These are phyloP conservation scores for Monochamus alternatus DNA, from an alignment of 2,888 invertebrate genomes.

Conservation along the genomic window DNA sequence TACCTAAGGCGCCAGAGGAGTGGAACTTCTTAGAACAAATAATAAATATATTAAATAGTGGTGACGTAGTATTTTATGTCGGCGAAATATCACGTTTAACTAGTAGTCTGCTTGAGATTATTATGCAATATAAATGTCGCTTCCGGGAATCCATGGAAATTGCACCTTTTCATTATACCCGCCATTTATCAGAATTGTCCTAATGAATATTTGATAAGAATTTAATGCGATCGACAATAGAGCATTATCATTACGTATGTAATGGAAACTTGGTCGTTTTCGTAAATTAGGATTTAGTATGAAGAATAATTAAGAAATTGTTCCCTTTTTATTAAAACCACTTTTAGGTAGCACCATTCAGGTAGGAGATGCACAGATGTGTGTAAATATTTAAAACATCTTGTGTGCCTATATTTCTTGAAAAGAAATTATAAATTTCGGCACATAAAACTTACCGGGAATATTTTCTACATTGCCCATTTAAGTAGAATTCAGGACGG, in stretches of 20 bases:
- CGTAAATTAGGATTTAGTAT: too few relatives aligned
- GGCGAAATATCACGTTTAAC: neutral
- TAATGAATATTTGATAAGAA: neutral
- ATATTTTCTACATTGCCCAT: neutral
- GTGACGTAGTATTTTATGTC: neutral
- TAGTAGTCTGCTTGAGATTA: neutral
- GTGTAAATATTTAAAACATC: neutral
- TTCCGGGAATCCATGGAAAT: neutral
- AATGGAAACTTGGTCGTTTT: neutral
- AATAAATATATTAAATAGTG: conserved; percentile 4
- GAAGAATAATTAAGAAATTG: too few relatives aligned
- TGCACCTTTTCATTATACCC: neutral
- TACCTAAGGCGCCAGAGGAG: neutral
- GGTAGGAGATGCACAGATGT: neutral
- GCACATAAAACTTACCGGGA: neutral
- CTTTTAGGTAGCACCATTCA: neutral
- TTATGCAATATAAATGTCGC: neutral
- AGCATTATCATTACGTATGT: neutral
- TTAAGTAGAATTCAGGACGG: neutral
- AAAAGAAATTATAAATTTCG: neutral
- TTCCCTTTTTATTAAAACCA: too few relatives aligned
- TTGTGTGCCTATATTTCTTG: neutral
- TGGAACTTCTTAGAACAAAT: neutral
- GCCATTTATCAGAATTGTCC: neutral
- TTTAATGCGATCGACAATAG: neutral